Percentiles rank a stretch among this genome's conserved stretches.
Conservation (phyloP, 2,113 vertebrate genomes). For the Myotis davidii region DNA sequence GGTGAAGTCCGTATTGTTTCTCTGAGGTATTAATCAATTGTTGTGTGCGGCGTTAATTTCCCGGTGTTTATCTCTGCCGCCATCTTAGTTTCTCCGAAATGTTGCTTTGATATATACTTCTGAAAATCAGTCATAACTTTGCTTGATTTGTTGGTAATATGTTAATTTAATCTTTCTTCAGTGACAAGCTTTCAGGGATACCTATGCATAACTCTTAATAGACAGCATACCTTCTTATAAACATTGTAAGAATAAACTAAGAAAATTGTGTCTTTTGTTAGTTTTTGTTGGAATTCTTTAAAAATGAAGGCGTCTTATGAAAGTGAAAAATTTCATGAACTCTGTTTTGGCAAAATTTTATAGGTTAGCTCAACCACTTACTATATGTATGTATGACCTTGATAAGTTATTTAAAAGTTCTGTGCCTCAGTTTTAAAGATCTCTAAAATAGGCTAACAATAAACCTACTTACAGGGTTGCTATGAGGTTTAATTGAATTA, state of each 20-base stretch:
- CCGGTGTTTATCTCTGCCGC: too few species aligned
- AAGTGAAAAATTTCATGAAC: neutral
- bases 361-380: neutral
- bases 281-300: neutral
- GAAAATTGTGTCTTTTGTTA: neutral
- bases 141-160: neutral
- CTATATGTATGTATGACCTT: neutral
- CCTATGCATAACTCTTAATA: neutral
- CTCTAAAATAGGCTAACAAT: neutral
- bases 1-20: too few species aligned
- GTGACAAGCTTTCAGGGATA: neutral
- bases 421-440: conserved; percentile 3
- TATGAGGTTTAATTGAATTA: conserved; percentile 6
- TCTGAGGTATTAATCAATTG: too few species aligned
- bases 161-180: neutral
- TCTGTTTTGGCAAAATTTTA: conserved; percentile 8
- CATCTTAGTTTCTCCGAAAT: too few species aligned
- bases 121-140: neutral
- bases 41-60: too few species aligned
- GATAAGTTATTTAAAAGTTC: conserved; percentile 26
- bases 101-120: neutral
- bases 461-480: neutral
- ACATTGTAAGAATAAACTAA: neutral
- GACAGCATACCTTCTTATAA: neutral
- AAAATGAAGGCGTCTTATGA: neutral